Percentiles rank a stretch among this genome's conserved stretches.
phyloP scores from a whole-genome alignment of 2,797 vertebrate species.

The Ceryle rudis region DNA sequence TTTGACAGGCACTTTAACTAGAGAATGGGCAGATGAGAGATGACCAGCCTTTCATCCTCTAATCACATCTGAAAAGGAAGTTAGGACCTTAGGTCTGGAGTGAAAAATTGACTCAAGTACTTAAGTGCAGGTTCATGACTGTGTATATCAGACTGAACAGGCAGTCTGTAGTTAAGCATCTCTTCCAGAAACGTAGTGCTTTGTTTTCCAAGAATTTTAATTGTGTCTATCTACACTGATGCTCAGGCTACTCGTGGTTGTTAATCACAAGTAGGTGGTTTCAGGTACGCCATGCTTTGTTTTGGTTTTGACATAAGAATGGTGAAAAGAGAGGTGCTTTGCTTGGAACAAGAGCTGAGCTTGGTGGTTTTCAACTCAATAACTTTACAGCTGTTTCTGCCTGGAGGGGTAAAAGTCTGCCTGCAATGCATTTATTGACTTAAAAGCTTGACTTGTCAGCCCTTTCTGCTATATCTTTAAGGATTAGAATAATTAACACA shows the following conservation, averaged over 20 bases:
- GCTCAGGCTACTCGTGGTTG: not conserved
- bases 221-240: rapidly evolving
- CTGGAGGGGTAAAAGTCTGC: not conserved
- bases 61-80: not conserved
- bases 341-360: not conserved
- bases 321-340: not conserved
- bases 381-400: not conserved
- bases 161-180: not conserved
- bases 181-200: not conserved
- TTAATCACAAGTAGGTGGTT: not conserved
- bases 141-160: not conserved
- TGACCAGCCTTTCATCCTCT: not conserved
- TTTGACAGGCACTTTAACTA: not conserved
- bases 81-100: not conserved
- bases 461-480: not conserved
- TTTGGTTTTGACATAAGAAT: not conserved
- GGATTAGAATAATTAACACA: not conserved
- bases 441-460: not conserved
- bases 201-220: not conserved
- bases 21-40: not conserved
- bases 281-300: not conserved
- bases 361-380: not conserved
- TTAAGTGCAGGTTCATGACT: not conserved
- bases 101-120: not conserved
- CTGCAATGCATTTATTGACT: not conserved